Percentiles rank a stretch among this genome's conserved stretches.
phyloP scores from a whole-genome alignment of 1,140 invertebrate species.

The Macrobrachium nipponense region DNA sequence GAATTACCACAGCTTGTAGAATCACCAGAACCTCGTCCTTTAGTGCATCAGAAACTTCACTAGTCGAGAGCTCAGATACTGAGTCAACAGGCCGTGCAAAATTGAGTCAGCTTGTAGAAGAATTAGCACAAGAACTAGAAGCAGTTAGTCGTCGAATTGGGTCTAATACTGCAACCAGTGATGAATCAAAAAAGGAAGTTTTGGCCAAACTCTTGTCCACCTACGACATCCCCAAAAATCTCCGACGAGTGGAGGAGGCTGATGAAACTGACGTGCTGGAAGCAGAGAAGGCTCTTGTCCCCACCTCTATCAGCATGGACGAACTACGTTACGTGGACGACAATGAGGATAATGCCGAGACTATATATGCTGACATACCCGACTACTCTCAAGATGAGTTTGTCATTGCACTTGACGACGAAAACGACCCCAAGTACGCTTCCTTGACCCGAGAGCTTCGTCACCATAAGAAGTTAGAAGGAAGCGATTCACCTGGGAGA shows the following conservation, averaged over 20 bases:
- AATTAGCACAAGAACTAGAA: conserved; percentile 61
- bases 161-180: conserved; percentile 12
- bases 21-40: conserved; percentile 25
- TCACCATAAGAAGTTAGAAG: conserved; percentile 25
- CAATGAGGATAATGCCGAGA: conserved; percentile 63
- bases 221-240: conserved; percentile 63
- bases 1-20: background rate
- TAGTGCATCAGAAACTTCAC: conserved; percentile 40
- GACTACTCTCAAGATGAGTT: conserved; percentile 64
- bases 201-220: conserved; percentile 58
- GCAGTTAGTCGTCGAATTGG: conserved; percentile 50
- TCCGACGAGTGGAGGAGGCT: conserved; percentile 60
- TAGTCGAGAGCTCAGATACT: conserved; percentile 43
- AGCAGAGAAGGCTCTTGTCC: conserved; percentile 56
- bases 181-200: conserved; percentile 59
- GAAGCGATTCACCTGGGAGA: conserved; percentile 55
- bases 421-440: conserved; percentile 63
- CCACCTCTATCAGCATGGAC: conserved; percentile 51
- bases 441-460: conserved; percentile 57
- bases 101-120: conserved; percentile 59
- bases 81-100: conserved; percentile 40
- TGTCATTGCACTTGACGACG: conserved; percentile 63
- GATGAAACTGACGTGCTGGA: conserved; percentile 51
- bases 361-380: conserved; percentile 63
- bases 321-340: conserved; percentile 61